Conservation (phyloP, 2,797 vertebrate species). For the Okamejei kenojei region DNA sequence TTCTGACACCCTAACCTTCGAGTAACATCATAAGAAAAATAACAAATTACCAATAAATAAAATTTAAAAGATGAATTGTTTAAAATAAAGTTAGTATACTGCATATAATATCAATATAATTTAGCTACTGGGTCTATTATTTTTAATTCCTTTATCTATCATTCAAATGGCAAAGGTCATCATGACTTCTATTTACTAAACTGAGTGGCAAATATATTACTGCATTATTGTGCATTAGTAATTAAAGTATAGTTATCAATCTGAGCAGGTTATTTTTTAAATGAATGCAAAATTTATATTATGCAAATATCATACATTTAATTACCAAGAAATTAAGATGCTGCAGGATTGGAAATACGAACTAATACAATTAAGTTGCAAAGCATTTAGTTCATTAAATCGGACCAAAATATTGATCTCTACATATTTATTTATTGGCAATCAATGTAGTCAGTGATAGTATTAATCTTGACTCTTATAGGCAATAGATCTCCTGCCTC, state of each 20-base stretch:
- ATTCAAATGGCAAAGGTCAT: conserved; percentile 8
- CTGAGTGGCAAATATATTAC: neutral
- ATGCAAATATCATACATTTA: neutral
- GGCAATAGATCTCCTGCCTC: no score
- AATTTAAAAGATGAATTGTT: neutral
- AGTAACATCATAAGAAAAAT: neutral
- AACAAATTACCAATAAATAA: neutral
- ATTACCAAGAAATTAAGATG: neutral
- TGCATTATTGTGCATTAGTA: neutral
- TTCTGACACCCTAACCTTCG: no score
- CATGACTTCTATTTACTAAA: neutral
- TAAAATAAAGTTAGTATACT: neutral
- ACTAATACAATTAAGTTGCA: neutral
- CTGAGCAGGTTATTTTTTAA: neutral
- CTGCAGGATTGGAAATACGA: neutral
- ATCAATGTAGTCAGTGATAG: neutral
- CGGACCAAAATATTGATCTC: neutral
- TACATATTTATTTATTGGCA: neutral
- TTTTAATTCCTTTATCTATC: neutral
- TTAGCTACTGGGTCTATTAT: neutral
- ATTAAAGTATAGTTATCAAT: neutral
- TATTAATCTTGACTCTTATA: no score
- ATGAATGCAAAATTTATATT: neutral
- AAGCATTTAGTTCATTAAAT: neutral
- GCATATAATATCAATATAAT: neutral